A percentile compares a stretch with the other conserved stretches of the same genome.
Conservation (phyloP, 2,113 vertebrate species). For the Egretta garzetta region DNA sequence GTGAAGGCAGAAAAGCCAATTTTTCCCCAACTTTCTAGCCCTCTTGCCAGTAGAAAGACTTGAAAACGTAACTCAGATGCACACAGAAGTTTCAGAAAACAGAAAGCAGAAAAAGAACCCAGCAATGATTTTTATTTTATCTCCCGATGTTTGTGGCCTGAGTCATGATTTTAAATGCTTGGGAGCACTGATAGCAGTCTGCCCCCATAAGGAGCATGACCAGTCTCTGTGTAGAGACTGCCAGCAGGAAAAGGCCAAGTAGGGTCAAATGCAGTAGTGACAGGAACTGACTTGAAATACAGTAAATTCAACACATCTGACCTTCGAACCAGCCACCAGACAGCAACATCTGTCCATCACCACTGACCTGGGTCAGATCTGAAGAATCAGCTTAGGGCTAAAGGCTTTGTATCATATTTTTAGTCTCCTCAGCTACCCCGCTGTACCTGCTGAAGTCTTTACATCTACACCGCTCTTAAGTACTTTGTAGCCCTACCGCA, state of each 20-base stretch:
- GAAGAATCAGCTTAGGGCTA: not conserved
- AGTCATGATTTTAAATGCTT: slow-evolving; percentile 28
- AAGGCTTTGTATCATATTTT: not conserved
- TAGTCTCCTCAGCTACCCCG: not conserved
- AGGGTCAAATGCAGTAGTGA: not conserved
- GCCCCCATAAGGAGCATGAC: not conserved
- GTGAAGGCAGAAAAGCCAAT: not conserved
- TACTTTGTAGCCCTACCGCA: not conserved
- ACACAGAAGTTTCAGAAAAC: not conserved
- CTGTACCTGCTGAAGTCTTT: not conserved
- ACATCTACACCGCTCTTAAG: not conserved
- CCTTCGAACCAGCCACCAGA: not conserved
- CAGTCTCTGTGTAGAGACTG: not conserved
- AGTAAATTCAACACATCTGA: slow-evolving; percentile 16
- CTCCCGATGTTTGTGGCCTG: not conserved
- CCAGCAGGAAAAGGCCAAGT: slow-evolving; percentile 38
- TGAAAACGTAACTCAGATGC: not conserved
- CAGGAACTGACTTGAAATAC: slow-evolving; percentile 29
- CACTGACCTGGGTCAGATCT: not conserved
- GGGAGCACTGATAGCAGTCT: not conserved
- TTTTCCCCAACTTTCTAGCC: not conserved
- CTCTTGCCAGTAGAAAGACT: not conserved
- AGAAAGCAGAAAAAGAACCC: not conserved
- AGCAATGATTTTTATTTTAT: not conserved
- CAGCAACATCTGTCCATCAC: not conserved